Evolutionary conservation across 2,888 invertebrate species (phyloP).

Genomic region (Vanessa cardui): DNA sequence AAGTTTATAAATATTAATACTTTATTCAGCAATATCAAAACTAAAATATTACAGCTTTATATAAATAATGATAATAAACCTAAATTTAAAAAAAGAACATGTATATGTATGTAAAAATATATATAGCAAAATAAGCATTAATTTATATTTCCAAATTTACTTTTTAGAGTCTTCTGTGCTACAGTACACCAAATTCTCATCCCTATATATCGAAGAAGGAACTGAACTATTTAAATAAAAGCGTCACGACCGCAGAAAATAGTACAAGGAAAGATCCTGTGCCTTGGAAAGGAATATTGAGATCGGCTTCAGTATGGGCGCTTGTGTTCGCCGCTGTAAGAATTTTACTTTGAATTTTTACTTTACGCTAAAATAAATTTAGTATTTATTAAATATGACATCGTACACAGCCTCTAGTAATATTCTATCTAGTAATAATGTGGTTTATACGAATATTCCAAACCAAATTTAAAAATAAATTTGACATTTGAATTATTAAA

Average conservation of each 20-base stretch:
- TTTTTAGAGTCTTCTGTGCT: constrained; percentile 75
- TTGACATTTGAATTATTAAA: too few species aligned
- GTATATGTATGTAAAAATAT: neutral
- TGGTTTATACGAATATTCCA: too few species aligned
- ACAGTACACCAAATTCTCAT: constrained; percentile 77
- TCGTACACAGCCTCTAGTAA: too few species aligned
- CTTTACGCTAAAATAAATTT: neutral
- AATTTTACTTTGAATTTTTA: constrained; percentile 37
- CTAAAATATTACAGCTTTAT: too few species aligned
- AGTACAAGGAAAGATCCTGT: constrained; percentile 80
- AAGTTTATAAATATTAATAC: too few species aligned
- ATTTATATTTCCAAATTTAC: constrained; percentile 13
- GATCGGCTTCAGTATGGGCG: constrained; percentile 88
- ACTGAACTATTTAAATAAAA: constrained; percentile 75
- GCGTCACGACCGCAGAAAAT: constrained; percentile 79
- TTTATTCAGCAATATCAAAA: too few species aligned
- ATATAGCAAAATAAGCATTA: neutral
- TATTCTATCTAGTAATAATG: too few species aligned
- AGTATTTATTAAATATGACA: too few species aligned
- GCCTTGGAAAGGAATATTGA: constrained; percentile 87
- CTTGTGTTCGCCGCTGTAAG: constrained; percentile 86
- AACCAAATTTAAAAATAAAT: too few species aligned
- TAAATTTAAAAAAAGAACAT: too few species aligned
- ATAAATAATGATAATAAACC: too few species aligned
- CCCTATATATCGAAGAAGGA: constrained; percentile 82